Evolutionary conservation across 2,888 invertebrate species (phyloP).

Genomic region (Ptychoptera contaminata): DNA sequence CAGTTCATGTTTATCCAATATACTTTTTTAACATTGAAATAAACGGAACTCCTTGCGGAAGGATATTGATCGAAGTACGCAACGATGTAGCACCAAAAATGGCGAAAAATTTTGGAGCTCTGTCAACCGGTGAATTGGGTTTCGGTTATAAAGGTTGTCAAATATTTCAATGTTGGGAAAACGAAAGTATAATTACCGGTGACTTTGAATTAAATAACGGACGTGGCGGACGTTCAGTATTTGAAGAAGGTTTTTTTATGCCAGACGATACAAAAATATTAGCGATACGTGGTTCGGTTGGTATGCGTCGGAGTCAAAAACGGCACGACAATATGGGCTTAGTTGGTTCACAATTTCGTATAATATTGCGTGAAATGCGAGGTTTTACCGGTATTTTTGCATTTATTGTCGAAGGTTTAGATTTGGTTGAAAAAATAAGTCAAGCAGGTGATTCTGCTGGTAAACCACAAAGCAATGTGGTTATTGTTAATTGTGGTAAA

Average conservation of each 20-base stretch:
- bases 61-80: constrained; percentile 60
- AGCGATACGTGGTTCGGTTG: constrained; percentile 61
- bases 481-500: constrained; percentile 60
- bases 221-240: constrained; percentile 60
- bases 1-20: constrained; percentile 44
- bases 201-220: constrained; percentile 72
- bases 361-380: constrained; percentile 66
- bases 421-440: constrained; percentile 61
- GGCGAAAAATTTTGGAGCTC: constrained; percentile 60
- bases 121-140: constrained; percentile 56
- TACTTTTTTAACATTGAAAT: constrained; percentile 65
- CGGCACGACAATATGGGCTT: constrained; percentile 63
- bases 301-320: constrained; percentile 67
- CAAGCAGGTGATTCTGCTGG: constrained; percentile 62
- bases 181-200: constrained; percentile 65
- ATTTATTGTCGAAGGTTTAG: constrained; percentile 63
- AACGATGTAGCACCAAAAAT: constrained; percentile 67
- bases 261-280: constrained; percentile 66
- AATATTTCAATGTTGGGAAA: constrained; percentile 70
- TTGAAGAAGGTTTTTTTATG: constrained; percentile 62
- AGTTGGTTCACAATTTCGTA: constrained; percentile 74
- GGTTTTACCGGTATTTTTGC: constrained; percentile 72
- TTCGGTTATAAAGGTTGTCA: constrained; percentile 65
- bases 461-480: constrained; percentile 56
- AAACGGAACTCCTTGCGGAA: constrained; percentile 50